A percentile compares a stretch with the other conserved stretches of the same genome.
Conservation (phyloP, 2,888 invertebrate species). For the Rhimphoctona megacephalus region DNA sequence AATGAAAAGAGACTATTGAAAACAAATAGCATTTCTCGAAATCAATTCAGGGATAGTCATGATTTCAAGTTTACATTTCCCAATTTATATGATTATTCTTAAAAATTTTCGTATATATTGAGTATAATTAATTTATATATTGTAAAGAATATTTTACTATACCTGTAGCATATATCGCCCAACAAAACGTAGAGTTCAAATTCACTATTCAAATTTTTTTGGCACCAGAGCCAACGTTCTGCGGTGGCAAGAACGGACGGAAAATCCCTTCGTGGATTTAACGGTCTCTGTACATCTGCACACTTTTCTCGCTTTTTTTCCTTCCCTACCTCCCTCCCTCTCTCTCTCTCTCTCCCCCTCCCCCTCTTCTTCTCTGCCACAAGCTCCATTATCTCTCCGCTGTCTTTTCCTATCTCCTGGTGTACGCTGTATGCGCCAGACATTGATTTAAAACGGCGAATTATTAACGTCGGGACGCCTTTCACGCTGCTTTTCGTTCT, state of each 20-base stretch:
- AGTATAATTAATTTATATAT: background rate
- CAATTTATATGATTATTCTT: background rate
- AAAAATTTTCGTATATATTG: background rate
- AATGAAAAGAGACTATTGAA: background rate
- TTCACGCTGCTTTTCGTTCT: conserved; percentile 48
- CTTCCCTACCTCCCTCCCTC: conserved; percentile 47
- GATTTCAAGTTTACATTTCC: background rate
- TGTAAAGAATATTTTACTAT: background rate
- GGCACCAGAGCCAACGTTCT: conserved; percentile 63
- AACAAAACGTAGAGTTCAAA: conserved; percentile 35
- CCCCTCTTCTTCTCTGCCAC: conserved; percentile 43
- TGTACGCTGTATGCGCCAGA: conserved; percentile 62
- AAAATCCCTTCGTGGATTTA: conserved; percentile 40
- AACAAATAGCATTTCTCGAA: background rate
- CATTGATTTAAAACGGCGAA: conserved; percentile 72
- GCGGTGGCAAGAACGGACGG: background rate
- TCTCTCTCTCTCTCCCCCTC: conserved; percentile 49
- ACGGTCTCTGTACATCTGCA: conserved; percentile 35
- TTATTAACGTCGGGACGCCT: conserved; percentile 68
- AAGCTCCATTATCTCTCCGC: conserved; percentile 58
- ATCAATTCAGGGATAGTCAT: background rate
- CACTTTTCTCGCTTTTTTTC: conserved; percentile 38
- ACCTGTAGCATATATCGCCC: background rate
- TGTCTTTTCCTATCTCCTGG: conserved; percentile 55
- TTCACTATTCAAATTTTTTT: conserved; percentile 69